Conservation (phyloP, 2,113 vertebrate genomes). For the Hoplias malabaricus region DNA sequence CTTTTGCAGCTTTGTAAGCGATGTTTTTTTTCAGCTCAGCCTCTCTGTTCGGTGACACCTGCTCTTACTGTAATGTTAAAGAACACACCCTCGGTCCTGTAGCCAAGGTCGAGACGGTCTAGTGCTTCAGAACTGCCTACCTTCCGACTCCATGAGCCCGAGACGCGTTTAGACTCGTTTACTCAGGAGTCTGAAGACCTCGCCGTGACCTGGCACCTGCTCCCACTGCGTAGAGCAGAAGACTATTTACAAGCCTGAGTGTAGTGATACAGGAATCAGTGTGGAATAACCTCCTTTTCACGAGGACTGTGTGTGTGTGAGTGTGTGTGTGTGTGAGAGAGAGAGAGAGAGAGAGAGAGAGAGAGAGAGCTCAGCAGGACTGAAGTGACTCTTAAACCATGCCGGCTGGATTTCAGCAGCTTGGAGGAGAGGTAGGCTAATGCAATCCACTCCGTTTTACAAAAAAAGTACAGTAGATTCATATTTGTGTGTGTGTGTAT, state of each 20-base stretch:
- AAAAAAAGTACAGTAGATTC: background rate
- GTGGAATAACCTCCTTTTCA: slow-evolving; percentile 24
- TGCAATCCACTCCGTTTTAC: background rate
- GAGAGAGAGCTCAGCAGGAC: slow-evolving; percentile 51
- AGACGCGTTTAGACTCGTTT: no score
- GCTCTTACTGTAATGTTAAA: no score
- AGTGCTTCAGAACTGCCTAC: no score
- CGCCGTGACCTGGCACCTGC: background rate
- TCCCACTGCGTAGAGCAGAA: background rate
- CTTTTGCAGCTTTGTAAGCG: no score
- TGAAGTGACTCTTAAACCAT: slow-evolving; percentile 61
- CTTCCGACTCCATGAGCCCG: background rate
- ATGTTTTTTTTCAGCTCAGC: no score
- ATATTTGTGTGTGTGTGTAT: no score
- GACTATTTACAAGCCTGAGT: background rate
- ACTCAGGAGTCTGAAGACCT: background rate
- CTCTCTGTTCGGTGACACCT: no score
- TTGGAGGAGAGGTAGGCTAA: slow-evolving; percentile 72
- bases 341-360: background rate
- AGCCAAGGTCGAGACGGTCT: no score
- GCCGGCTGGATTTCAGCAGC: slow-evolving; percentile 77
- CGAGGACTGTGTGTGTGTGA: background rate
- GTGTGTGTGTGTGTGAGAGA: slow-evolving; percentile 32
- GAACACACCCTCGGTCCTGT: no score
- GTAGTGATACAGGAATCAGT: background rate